Base-by-base conservation (phyloP, 2,113 vertebrate species). In the Calidris pygmaea region DNA sequence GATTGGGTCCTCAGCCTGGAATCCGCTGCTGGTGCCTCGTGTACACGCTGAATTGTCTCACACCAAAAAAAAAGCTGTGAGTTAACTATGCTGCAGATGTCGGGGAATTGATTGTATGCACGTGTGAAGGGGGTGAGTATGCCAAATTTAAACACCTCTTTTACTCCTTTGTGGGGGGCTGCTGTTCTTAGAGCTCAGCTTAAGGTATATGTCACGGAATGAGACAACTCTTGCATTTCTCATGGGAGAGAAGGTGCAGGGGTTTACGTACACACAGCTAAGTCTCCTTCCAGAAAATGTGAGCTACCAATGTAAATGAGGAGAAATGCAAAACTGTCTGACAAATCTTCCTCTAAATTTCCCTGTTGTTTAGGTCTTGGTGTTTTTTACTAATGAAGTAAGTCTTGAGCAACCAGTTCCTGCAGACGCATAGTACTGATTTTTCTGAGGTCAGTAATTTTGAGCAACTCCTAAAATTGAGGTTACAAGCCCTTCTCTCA, bases 61-160 rank as follows among this genome's bases (percentile, higher is more conserved):
- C 56, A 72, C 47, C 23, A 56, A 86, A 63, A 62, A 60, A 18
- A 71, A 59, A 84, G 41, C 4, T 73, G 22, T 66, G 78, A 86
- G n/a, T 87, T 77, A 85, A 75, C 84, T 58, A 48, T 76, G 65
- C 56, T 86, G 14, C 78, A 88, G 59, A 80, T 93, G 87, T 39
- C 53, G 73, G 48, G 35, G 65, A 84, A 41, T 16, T 90, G 56
- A 88, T 84, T 67, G 65, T 43, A 18, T 55, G 35, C 82, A 60
- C 60, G 73, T 93, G 89, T 78, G 77, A 95, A 81, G 52, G 35
- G 24, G 32, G 56, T 59, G 48, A 73, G 73, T 55, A 15, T 56
- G 76, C 70, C 56, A 79, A 81, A 83, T 82, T 85, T 60, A 82
- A 87, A 91, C 66, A 95, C 73, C 77, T 89, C 75, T 41, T 90